Conservation (phyloP, 2,113 vertebrate species). For the Ranitomeya imitator region DNA sequence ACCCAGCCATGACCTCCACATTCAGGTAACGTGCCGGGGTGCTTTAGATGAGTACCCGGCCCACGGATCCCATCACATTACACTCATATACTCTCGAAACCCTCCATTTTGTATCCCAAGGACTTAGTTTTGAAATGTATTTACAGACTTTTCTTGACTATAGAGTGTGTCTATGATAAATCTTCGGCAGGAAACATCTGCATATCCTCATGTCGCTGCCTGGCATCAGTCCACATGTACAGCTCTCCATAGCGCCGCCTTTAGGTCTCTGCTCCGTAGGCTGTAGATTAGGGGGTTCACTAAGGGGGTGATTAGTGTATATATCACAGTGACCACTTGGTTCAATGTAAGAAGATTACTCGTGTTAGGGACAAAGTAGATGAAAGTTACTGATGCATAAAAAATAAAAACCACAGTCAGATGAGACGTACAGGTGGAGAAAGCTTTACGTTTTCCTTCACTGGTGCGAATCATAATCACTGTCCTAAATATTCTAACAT, state of each 20-base stretch:
- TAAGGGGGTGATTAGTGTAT: slow-evolving; percentile 62
- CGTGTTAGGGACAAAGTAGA: slow-evolving; percentile 60
- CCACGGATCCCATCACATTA: too few relatives aligned
- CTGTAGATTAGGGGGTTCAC: slow-evolving; percentile 49
- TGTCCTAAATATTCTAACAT: slow-evolving; percentile 48
- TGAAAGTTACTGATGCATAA: slow-evolving; percentile 64
- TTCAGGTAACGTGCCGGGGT: too few relatives aligned
- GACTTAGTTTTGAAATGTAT: neutral
- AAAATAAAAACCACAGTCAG: slow-evolving; percentile 63
- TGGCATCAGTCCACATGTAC: neutral
- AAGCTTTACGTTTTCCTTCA: slow-evolving; percentile 52
- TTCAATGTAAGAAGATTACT: slow-evolving; percentile 53
- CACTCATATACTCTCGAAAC: too few relatives aligned
- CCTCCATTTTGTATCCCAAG: too few relatives aligned
- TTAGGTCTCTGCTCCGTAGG: slow-evolving; percentile 24
- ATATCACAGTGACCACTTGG: slow-evolving; percentile 63
- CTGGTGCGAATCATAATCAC: slow-evolving; percentile 49
- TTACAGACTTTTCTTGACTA: too few relatives aligned
- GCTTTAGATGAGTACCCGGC: too few relatives aligned
- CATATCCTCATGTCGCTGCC: neutral
- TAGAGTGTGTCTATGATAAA: neutral
- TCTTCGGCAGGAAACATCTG: neutral
- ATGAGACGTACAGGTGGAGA: slow-evolving; percentile 68
- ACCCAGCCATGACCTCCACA: too few relatives aligned
- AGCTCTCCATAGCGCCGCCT: neutral